Conservation (phyloP, 2,113 vertebrate species). For the Caranx melampygus region DNA sequence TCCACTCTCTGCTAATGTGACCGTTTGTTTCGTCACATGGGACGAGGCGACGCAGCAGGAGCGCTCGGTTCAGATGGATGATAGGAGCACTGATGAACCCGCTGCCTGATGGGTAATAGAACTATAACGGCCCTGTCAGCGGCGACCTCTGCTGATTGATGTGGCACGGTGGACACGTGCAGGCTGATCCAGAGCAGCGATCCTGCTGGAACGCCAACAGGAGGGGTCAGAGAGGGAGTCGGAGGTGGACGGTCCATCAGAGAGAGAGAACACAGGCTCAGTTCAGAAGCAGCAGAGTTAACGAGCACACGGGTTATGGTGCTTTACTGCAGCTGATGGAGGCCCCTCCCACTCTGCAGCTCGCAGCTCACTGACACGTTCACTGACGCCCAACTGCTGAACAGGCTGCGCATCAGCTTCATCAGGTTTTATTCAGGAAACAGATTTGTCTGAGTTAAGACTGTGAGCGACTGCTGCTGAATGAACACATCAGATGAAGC, state of each 20-base stretch:
- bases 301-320: too few species aligned
- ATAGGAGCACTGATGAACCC: slow-evolving; percentile 21
- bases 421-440: too few species aligned
- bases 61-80: slow-evolving; percentile 16
- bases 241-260: slow-evolving; percentile 41
- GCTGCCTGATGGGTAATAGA: slow-evolving; percentile 19
- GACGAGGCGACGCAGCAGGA: slow-evolving; percentile 7
- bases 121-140: slow-evolving; percentile 17
- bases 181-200: slow-evolving; percentile 13
- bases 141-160: slow-evolving; percentile 52
- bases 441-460: too few species aligned
- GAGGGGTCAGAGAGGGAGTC: slow-evolving; percentile 38
- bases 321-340: too few species aligned
- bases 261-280: neutral
- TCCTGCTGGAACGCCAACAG: neutral
- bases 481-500: too few species aligned
- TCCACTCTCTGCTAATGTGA: slow-evolving; percentile 22
- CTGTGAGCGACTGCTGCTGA: too few species aligned
- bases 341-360: too few species aligned
- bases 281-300: slow-evolving; percentile 3
- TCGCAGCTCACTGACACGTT: too few species aligned
- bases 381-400: too few species aligned
- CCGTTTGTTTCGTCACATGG: slow-evolving; percentile 32
- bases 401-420: too few species aligned
- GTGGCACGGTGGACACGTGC: neutral